Evolutionary conservation across 2,797 vertebrate species (phyloP), one percentile per base, ranked within the genome.

Genomic region (Sebastes minor): DNA sequence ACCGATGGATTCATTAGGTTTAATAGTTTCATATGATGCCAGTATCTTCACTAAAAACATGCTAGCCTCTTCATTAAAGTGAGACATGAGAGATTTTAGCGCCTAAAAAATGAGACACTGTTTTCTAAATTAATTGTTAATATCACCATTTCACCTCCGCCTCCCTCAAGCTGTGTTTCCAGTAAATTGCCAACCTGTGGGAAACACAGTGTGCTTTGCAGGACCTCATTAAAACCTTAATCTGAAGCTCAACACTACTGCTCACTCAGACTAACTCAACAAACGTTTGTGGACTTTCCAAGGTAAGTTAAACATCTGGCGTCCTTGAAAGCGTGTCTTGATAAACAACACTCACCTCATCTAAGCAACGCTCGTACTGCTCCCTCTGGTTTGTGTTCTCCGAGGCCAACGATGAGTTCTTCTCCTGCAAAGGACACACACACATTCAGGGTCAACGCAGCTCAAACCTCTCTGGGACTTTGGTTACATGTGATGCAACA

Each of bases 381-480:
- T 97, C 97, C 92, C 97, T 95, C 93, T 99, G 97, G 94, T 88
- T 97, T 91, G 97, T 95, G 38, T 98, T 99, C 95, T 97, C 97
- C 90, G 89, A 89, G 77, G 96, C 96, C 95, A 99, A 82, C 0
- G 95, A 93, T 2, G 96, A 97, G 86, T 99, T 99, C 88, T 96
- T 91, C 74, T 96, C 97, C 97, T 99, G 94, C 67, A 80, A 92
- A 86, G 80, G 33, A 59, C 62, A 86, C 33, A 65, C 60, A 65
- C 63, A 65, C 57, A 18, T 5, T 77, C 23, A 57, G 74, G 20
- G n/a, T 75, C 59, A 81, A 71, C 6, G 25, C 63, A 16, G 53
- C 25, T 27, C 74, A 12, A 14, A 60, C 52, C 89, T 87, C 64
- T 12, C 20, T 64, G 88, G 20, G 84, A 14, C 74, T 78, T 74